Evolutionary conservation across 2,888 invertebrate species (phyloP), one percentile per base, ranked within the genome.

Genomic region (Drosophila melanocephala): DNA sequence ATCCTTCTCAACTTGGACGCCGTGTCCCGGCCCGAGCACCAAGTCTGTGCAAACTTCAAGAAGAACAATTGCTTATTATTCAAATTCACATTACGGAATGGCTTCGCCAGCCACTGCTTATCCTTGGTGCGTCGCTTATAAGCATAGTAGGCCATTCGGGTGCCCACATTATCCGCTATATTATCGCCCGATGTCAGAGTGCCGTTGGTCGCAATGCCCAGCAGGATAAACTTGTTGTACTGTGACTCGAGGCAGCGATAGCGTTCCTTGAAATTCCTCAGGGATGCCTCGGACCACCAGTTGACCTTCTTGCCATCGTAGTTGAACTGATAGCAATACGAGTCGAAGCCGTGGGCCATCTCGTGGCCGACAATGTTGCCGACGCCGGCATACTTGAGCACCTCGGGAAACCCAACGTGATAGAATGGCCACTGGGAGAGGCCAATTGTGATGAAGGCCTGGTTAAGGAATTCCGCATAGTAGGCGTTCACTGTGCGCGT

Each of bases 61-160:
- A 99, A 99, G 94, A 98, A 99, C 42, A 99, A 94, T 92, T 99
- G 98, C 55, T 97, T 95, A 92, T 98, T 98, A 39, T 96, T 97
- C 81, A 98, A 95, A 82, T 96, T 95, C 2, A 99, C 93, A 6
- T 98, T 98, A 0, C 97, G 97, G 5, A 99, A 94, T 0, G 96
- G 95, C 42, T 94, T 93, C 77, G 95, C 95, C 72, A 94, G 94
- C 44, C 94, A 94, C 55, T 94, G 91, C 63, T 88, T 91, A 55
- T 93, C 92, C 0, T 92, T 84, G 72, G 94, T 91, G 0, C 79
- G 79, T 55, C 95, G 95, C 53, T 96, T 89, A 84, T 97, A 98
- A 0, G 98, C 97, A 93, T 97, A 96, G 93, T 96, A 98, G 0
- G 98, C 97, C 1, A 98, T 97, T 85, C 97, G 97, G 3, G 98